Percentiles rank a stretch among this genome's conserved stretches.
These are phyloP conservation scores for Pogonomyrmex californicus DNA, from an alignment of 1,140 invertebrate genomes.

Conservation along the genomic window DNA sequence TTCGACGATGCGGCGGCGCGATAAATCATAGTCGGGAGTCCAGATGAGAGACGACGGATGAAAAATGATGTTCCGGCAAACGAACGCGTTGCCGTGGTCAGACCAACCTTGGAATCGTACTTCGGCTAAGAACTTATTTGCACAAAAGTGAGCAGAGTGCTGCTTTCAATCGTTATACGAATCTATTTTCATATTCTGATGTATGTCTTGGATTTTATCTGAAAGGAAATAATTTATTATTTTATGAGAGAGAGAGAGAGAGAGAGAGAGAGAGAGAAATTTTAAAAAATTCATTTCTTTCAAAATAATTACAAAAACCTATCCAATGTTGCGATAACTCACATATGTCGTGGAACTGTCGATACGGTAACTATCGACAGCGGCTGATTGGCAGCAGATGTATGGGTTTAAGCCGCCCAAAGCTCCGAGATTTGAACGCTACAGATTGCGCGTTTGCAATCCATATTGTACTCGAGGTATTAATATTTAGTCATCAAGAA, in stretches of 20 bases:
- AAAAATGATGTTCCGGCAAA: constrained; percentile 60
- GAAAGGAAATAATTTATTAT: constrained; percentile 31
- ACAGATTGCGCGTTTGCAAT: constrained; percentile 3
- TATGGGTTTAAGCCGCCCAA: constrained; percentile 36
- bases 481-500: constrained; percentile 19
- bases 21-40: constrained; percentile 69
- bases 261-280: neutral
- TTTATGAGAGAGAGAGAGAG: neutral
- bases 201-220: neutral
- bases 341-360: constrained; percentile 8
- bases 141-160: constrained; percentile 45
- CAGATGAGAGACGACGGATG: constrained; percentile 61
- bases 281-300: too few relatives aligned
- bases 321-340: constrained; percentile 2
- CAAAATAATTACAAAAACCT: neutral
- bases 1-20: constrained; percentile 59
- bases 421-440: constrained; percentile 29
- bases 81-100: constrained; percentile 44
- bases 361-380: constrained; percentile 41
- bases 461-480: constrained; percentile 12
- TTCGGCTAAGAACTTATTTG: constrained; percentile 25
- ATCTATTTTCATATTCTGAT: constrained; percentile 21
- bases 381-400: constrained; percentile 52
- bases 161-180: constrained; percentile 26
- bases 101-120: constrained; percentile 56